These are phyloP conservation scores for Distichodus sexfasciatus DNA, from an alignment of 2,797 vertebrate genomes.

Conservation along the genomic window DNA sequence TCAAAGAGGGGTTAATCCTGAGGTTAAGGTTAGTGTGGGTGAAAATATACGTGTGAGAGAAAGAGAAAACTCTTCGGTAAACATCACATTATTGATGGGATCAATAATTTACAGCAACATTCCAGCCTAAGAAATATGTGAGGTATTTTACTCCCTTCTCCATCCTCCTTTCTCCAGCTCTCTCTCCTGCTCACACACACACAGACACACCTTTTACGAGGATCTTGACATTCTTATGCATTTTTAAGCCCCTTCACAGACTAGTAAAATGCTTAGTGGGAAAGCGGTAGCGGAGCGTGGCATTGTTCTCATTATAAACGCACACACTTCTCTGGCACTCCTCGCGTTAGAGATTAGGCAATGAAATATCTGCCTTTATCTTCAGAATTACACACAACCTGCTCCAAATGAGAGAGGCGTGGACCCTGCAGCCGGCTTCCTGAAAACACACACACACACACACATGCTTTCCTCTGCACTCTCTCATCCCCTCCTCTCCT, in stretches of 20 bases:
- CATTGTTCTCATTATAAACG: slow-evolving; percentile 5
- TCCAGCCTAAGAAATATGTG: slow-evolving; percentile 38
- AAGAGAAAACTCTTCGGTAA: slow-evolving; percentile 20
- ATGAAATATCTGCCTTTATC: slow-evolving; percentile 5
- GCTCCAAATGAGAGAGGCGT: slow-evolving; percentile 9
- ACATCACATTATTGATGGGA: slow-evolving; percentile 40
- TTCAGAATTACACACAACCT: neutral
- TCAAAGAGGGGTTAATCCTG: too few relatives aligned
- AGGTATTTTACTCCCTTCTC: slow-evolving; percentile 20
- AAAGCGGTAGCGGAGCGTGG: slow-evolving; percentile 5
- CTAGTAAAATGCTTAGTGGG: slow-evolving; percentile 14
- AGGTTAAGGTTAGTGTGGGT: too few relatives aligned
- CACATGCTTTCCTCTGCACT: slow-evolving; percentile 27
- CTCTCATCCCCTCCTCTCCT: slow-evolving; percentile 15
- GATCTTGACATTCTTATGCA: slow-evolving; percentile 9
- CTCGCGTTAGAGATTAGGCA: neutral
- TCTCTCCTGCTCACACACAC: slow-evolving; percentile 6
- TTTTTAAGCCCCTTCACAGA: slow-evolving; percentile 13
- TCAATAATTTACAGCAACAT: slow-evolving; percentile 45
- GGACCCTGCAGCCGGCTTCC: slow-evolving; percentile 37
- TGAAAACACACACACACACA: slow-evolving; percentile 17
- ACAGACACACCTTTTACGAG: slow-evolving; percentile 15
- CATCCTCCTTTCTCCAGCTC: too few relatives aligned
- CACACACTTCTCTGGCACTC: neutral
- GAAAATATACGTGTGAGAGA: too few relatives aligned